Conservation (phyloP, 1,140 invertebrate genomes). For the Trachelipus rathkii region DNA sequence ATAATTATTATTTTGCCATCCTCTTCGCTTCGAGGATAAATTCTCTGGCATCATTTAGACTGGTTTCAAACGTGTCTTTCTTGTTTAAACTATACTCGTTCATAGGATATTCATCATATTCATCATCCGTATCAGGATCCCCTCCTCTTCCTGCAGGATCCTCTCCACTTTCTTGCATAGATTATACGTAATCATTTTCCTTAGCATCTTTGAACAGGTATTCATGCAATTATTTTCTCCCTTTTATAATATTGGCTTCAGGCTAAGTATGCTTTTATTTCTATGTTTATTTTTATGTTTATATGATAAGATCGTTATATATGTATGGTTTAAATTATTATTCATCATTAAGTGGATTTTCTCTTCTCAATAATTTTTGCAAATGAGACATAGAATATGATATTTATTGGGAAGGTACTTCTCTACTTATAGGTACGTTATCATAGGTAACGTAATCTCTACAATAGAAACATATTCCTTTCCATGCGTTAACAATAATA, state of each 20-base stretch:
- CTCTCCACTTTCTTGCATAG: no score
- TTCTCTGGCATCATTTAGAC: not conserved
- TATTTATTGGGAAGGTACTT: not conserved
- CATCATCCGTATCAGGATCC: no score
- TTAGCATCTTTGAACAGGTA: no score
- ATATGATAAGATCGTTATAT: not conserved
- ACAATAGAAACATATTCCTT: constrained; percentile 6
- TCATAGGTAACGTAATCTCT: not conserved
- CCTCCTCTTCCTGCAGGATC: no score
- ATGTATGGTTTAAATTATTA: not conserved
- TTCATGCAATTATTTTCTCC: no score
- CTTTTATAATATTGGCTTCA: no score
- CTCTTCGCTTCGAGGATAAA: not conserved
- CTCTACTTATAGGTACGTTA: not conserved
- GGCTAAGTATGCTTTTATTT: no score
- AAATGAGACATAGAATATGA: not conserved
- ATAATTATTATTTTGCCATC: no score
- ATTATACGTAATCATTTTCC: no score
- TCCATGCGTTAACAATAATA: not conserved
- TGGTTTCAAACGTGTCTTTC: not conserved
- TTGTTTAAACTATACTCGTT: no score
- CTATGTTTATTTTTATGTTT: no score
- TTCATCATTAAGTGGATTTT: not conserved
- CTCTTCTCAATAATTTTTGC: not conserved
- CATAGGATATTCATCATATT: no score